phyloP scores from a whole-genome alignment of 2,797 vertebrate genomes.

The Melanotaenia parkinsoni region DNA sequence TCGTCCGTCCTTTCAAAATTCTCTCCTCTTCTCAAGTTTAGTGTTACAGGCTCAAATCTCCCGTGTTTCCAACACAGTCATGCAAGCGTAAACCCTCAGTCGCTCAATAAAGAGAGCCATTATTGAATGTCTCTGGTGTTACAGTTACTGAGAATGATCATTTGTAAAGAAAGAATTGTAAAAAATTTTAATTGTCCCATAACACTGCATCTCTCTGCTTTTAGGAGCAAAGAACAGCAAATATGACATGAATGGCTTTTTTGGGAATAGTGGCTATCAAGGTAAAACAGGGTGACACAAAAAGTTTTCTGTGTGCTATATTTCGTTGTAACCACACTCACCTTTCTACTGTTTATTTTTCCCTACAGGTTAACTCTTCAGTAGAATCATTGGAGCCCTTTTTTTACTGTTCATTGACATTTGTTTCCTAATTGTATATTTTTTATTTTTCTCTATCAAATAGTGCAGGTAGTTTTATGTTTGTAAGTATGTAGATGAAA shows the following conservation, averaged over 20 bases:
- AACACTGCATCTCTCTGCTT: constrained; percentile 16
- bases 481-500: constrained; percentile 38
- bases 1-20: no score
- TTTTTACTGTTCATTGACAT: constrained; percentile 5
- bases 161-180: not conserved
- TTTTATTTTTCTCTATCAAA: constrained; percentile 12
- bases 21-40: no score
- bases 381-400: constrained; percentile 22
- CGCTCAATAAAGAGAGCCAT: not conserved
- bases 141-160: not conserved
- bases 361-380: constrained; percentile 69
- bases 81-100: not conserved
- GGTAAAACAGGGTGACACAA: constrained; percentile 55
- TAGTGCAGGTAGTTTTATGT: constrained; percentile 26
- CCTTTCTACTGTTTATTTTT: constrained; percentile 4
- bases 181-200: not conserved
- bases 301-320: not conserved
- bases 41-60: no score
- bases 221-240: constrained; percentile 75
- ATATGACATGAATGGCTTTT: constrained; percentile 81
- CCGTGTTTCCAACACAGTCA: not conserved
- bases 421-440: constrained; percentile 59
- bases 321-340: not conserved
- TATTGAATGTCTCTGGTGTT: not conserved
- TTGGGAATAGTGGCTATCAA: constrained; percentile 80